phyloP scores from a whole-genome alignment of 1,140 invertebrate genomes.

The Hyles vespertilio region DNA sequence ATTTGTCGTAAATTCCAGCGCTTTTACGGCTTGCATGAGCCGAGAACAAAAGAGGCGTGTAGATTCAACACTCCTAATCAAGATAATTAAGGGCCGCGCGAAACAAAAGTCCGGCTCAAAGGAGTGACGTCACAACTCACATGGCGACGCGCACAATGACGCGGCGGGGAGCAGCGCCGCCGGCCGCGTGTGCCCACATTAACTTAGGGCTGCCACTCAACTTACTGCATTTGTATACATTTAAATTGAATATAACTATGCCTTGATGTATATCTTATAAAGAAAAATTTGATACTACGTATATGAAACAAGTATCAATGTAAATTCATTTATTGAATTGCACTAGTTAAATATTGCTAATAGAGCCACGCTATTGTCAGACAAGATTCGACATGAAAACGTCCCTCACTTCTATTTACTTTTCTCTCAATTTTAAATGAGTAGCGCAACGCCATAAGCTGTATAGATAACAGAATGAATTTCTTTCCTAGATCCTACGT shows the following conservation, averaged over 20 bases:
- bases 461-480: too few relatives aligned
- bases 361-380: too few relatives aligned
- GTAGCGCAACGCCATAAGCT: too few relatives aligned
- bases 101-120: constrained; percentile 42
- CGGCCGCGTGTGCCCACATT: constrained; percentile 26
- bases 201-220: constrained; percentile 13
- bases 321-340: too few relatives aligned
- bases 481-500: too few relatives aligned
- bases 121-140: constrained; percentile 25
- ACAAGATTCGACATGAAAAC: not conserved
- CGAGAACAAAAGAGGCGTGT: constrained; percentile 3
- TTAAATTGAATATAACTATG: too few relatives aligned
- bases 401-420: not conserved
- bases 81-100: constrained; percentile 47
- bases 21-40: constrained; percentile 1
- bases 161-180: constrained; percentile 32
- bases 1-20: too few relatives aligned
- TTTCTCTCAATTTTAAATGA: not conserved
- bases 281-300: too few relatives aligned
- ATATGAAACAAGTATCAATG: too few relatives aligned
- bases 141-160: constrained; percentile 30
- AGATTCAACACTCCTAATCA: constrained; percentile 35
- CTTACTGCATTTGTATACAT: not conserved
- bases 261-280: too few relatives aligned
- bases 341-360: too few relatives aligned